phyloP scores from a whole-genome alignment of 2,888 invertebrate genomes.

The Apotomis turbidana region DNA sequence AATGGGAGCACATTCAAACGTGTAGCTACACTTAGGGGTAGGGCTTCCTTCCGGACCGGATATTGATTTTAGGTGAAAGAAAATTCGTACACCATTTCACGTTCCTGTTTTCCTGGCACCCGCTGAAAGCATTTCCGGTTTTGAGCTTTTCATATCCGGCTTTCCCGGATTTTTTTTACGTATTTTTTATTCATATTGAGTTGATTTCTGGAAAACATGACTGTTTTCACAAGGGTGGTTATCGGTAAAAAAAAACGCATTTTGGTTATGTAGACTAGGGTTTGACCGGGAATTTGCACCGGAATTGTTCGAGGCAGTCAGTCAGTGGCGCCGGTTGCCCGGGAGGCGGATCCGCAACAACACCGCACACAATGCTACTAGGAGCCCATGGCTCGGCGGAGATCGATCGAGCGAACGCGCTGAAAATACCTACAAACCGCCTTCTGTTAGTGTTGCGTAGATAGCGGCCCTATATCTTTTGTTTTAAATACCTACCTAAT shows the following conservation, averaged over 20 bases:
- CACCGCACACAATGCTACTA: slow-evolving; percentile 62
- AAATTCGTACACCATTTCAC: slow-evolving; percentile 43
- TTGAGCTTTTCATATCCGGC: slow-evolving; percentile 50
- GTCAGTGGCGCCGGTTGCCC: slow-evolving; percentile 39
- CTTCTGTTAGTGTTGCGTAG: slow-evolving; percentile 5
- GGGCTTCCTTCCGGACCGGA: slow-evolving; percentile 51
- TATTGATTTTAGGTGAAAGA: slow-evolving; percentile 58
- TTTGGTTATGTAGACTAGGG: background rate
- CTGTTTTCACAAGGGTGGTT: background rate
- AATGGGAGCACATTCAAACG: background rate
- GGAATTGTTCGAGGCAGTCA: slow-evolving; percentile 9
- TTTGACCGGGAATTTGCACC: slow-evolving; percentile 19
- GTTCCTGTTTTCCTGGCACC: slow-evolving; percentile 59
- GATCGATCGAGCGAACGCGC: slow-evolving; percentile 35
- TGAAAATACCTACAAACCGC: slow-evolving; percentile 37
- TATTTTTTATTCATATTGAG: background rate
- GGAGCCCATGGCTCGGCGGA: slow-evolving; percentile 54
- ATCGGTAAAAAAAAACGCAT: slow-evolving; percentile 9
- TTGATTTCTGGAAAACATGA: background rate
- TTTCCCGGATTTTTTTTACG: slow-evolving; percentile 41
- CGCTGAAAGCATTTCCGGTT: slow-evolving; percentile 65
- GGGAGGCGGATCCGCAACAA: slow-evolving; percentile 67
- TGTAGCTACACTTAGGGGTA: background rate
- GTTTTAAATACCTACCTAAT: background rate
- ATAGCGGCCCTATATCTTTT: slow-evolving; percentile 16